These are phyloP conservation scores for Diploscapter pachys DNA, from an alignment of 1,140 invertebrate genomes.

Conservation along the genomic window DNA sequence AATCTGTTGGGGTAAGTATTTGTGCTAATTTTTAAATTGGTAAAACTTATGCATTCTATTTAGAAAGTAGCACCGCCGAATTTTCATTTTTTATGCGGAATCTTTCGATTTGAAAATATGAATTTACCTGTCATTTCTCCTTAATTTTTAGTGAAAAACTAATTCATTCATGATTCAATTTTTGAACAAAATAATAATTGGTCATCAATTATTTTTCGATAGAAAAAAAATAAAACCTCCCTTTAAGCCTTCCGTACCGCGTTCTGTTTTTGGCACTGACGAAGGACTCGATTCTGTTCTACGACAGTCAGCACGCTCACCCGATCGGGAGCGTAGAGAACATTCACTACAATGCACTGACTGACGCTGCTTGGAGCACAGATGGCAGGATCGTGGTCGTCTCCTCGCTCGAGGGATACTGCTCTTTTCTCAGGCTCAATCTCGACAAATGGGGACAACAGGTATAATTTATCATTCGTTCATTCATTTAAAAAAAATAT, in stretches of 20 bases:
- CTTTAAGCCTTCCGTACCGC: constrained; percentile 33
- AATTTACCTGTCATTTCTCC: too few species aligned
- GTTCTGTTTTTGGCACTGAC: constrained; percentile 33
- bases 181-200: too few species aligned
- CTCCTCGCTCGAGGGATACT: constrained; percentile 38
- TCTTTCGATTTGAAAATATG: too few species aligned
- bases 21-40: neutral
- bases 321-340: constrained; percentile 33
- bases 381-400: constrained; percentile 31
- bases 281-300: constrained; percentile 28
- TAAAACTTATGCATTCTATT: too few species aligned
- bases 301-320: constrained; percentile 33
- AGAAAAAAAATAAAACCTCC: neutral
- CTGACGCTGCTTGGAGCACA: constrained; percentile 26
- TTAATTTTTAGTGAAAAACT: too few species aligned
- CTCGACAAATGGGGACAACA: constrained; percentile 19
- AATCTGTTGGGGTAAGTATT: constrained; percentile 15
- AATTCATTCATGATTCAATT: too few species aligned
- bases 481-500: too few species aligned
- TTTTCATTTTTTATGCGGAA: too few species aligned
- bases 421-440: constrained; percentile 27
- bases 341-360: constrained; percentile 34
- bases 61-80: too few species aligned
- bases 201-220: too few species aligned
- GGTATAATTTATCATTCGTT: too few species aligned